Base-by-base conservation (phyloP, 2,888 invertebrate species). In the Drosophila melanosoma region DNA sequence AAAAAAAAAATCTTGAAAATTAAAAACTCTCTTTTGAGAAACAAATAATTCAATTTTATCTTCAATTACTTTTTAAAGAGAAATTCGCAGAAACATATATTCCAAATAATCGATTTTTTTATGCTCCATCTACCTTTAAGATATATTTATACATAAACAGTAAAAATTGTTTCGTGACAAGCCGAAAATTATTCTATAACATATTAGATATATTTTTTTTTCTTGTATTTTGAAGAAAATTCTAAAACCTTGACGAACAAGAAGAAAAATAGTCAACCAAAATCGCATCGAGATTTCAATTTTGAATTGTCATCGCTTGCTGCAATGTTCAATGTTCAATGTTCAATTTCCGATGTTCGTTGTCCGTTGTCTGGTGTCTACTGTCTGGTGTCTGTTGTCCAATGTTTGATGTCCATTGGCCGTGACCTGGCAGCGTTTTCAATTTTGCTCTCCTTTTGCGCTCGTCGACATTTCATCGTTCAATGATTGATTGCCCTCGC, bases 401-500 rank as follows among this genome's bases (percentile, higher is more conserved):
- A 29, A 11, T 60, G 29, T n/a, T 1, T 45, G 36, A n/a, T 35
- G 53, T 72, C 56, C 53, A 36, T 69, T 48, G 45, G 45, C 63
- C 57, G 45, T 63, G 66, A 73, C 69, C 70, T 66, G 65, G 59
- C 75, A 64, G 66, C 57, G 62, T 62, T 76, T 76, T 69, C 76
- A 81, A 76, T 65, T 45, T 72, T 76, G 64, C 62, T 61, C 40
- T 63, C 53, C n/a, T 52, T 69, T 69, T 40, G 63, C 76, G 48
- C 63, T 63, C 67, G 70, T 74, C 77, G 87, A 88, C 77, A 70
- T 88, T 85, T 88, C 90, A 88, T 83, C 89, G 77, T 80, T 90
- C 81, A 87, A 90, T 88, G 91, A 88, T 91, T 91, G 90, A 88
- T 88, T 91, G 91, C 90, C 74, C 76, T 86, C 76, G 84, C 74